A percentile compares a stretch with the other conserved stretches of the same genome.
These are phyloP conservation scores for Cassiopea xamachana DNA, from an alignment of 30 jellyfish, hydroid and myxozoan species.

Conservation along the genomic window DNA sequence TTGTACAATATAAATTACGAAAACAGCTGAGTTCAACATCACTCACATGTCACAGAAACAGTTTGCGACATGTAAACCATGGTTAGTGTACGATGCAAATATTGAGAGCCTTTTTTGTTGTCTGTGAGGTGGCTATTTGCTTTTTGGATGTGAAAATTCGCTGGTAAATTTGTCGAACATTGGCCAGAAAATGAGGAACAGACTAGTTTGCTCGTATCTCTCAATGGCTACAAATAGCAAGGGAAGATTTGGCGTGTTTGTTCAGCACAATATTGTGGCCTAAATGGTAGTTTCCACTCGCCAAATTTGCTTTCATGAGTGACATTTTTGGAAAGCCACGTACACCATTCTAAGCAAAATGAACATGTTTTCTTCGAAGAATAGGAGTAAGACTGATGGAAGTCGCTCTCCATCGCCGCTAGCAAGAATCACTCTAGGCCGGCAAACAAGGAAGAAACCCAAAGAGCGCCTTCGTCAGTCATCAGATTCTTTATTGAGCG, in stretches of 20 bases:
- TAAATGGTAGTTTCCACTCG: neutral
- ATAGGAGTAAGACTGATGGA: neutral
- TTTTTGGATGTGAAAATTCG: constrained; percentile 22
- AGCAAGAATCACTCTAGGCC: constrained; percentile 41
- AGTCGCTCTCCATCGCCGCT: constrained; percentile 45
- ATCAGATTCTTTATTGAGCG: constrained; percentile 30
- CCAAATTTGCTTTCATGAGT: neutral
- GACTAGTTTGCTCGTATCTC: neutral
- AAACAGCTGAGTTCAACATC: neutral
- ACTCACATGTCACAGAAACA: constrained; percentile 2
- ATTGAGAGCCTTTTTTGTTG: constrained; percentile 31
- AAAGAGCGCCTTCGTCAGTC: constrained; percentile 44
- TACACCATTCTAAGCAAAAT: neutral
- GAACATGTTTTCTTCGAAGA: constrained; percentile 54
- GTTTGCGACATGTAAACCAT: neutral
- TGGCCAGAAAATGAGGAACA: neutral
- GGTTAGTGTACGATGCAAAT: constrained; percentile 19
- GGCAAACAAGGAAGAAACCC: constrained; percentile 57
- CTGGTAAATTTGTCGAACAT: constrained; percentile 25
- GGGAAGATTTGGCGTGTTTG: neutral
- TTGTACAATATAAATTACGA: neutral
- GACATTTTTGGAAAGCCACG: neutral
- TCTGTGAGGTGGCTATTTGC: constrained; percentile 40
- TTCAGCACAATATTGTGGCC: neutral
- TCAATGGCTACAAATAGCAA: neutral